These are phyloP conservation scores for Nematostella vectensis DNA, from an alignment of 92 coral and sea anemone species.

Conservation along the genomic window DNA sequence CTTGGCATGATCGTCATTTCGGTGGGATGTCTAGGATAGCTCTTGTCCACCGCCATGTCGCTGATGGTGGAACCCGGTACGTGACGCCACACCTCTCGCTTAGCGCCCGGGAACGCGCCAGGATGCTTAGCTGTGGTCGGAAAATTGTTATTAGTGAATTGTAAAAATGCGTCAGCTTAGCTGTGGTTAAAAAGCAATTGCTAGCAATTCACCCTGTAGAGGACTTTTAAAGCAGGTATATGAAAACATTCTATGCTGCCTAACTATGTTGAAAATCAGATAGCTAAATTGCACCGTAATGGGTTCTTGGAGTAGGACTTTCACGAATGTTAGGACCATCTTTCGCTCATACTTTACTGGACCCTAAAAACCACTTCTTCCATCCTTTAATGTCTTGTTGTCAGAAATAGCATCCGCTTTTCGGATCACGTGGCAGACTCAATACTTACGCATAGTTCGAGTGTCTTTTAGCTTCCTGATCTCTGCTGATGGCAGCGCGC, in stretches of 20 bases:
- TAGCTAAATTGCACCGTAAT: too few species aligned
- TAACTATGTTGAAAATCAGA: too few species aligned
- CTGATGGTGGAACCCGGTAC: slow-evolving; percentile 58
- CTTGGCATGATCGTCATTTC: slow-evolving; percentile 43
- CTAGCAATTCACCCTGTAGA: slow-evolving; percentile 1
- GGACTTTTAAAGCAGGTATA: too few species aligned
- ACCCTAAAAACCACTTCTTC: too few species aligned
- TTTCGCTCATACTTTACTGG: too few species aligned
- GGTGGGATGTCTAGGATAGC: slow-evolving; percentile 56
- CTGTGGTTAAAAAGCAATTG: not conserved
- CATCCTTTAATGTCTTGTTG: too few species aligned
- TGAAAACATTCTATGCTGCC: too few species aligned
- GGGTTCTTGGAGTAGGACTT: too few species aligned
- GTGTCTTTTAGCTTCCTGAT: slow-evolving; percentile 47
- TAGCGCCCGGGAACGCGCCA: slow-evolving; percentile 69
- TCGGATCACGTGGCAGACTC: too few species aligned
- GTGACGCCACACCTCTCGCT: slow-evolving; percentile 79
- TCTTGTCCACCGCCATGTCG: slow-evolving; percentile 41
- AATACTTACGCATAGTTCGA: slow-evolving; percentile 60
- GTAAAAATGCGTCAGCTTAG: not conserved
- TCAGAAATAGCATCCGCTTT: too few species aligned
- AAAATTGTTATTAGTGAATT: not conserved
- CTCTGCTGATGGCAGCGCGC: slow-evolving; percentile 47
- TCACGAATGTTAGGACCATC: too few species aligned
- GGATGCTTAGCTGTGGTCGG: slow-evolving; percentile 33